These are phyloP conservation scores for Chiloscyllium punctatum DNA, from an alignment of 2,797 vertebrate species.

Conservation along the genomic window DNA sequence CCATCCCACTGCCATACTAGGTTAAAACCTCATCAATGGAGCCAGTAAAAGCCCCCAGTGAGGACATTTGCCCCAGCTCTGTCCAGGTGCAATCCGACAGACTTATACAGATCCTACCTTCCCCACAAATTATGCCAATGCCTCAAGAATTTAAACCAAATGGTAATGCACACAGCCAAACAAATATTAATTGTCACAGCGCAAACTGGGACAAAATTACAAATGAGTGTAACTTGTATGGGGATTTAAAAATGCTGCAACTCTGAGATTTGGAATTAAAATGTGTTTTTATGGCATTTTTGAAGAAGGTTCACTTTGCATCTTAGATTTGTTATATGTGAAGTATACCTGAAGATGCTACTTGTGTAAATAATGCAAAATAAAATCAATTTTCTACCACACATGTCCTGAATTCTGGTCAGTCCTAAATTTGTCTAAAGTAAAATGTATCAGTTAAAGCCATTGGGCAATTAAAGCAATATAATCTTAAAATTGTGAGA, in stretches of 20 bases:
- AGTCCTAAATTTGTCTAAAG: not conserved
- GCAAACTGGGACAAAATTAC: not conserved
- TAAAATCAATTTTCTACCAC: not conserved
- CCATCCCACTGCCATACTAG: too few species aligned
- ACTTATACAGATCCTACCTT: too few species aligned
- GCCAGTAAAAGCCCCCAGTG: too few species aligned
- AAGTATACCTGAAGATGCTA: not conserved
- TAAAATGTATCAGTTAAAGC: not conserved
- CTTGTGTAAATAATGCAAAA: not conserved
- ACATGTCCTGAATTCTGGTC: not conserved
- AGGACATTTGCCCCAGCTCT: too few species aligned
- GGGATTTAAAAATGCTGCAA: not conserved
- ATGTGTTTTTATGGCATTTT: not conserved
- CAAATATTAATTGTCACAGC: not conserved
- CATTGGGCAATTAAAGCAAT: not conserved
- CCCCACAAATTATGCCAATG: too few species aligned
- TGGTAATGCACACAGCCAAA: not conserved
- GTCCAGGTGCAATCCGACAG: too few species aligned
- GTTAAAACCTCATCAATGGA: too few species aligned
- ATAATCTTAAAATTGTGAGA: not conserved
- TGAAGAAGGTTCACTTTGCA: not conserved
- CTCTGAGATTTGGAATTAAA: not conserved
- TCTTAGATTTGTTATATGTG: not conserved
- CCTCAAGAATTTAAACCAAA: not conserved
- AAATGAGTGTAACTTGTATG: not conserved